Percentiles rank a stretch among this genome's conserved stretches.
These are phyloP conservation scores for Craseonycteris thonglongyai DNA, from an alignment of 2,113 vertebrate species.

Conservation along the genomic window DNA sequence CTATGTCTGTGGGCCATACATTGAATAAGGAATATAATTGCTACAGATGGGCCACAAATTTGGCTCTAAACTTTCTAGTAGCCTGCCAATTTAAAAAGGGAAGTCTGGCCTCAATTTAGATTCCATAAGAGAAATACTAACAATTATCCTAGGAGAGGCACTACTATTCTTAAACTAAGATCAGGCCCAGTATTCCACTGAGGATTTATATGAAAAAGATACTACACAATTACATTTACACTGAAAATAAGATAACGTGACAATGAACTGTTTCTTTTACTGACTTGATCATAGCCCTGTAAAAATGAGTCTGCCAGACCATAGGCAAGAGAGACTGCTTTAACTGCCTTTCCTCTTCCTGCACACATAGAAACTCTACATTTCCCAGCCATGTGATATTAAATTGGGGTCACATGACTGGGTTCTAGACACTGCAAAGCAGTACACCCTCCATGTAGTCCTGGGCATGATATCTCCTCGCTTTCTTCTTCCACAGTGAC, in stretches of 20 bases:
- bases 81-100: neutral
- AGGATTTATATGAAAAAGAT: neutral
- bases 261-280: neutral
- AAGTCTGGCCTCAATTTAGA: neutral
- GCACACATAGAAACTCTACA: neutral
- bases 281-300: neutral
- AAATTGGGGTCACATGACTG: neutral
- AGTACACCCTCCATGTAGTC: neutral
- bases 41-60: neutral
- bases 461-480: neutral
- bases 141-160: neutral
- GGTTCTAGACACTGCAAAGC: neutral
- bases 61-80: neutral
- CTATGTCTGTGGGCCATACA: neutral
- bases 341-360: neutral
- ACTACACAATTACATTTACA: neutral
- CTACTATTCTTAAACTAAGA: neutral
- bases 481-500: neutral
- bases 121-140: neutral
- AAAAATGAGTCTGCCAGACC: neutral
- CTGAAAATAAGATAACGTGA: neutral
- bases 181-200: neutral
- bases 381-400: neutral
- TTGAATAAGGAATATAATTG: neutral
- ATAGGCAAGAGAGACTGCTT: neutral